Base-by-base conservation (phyloP, 2,113 vertebrate genomes). In the Rhea americana region DNA sequence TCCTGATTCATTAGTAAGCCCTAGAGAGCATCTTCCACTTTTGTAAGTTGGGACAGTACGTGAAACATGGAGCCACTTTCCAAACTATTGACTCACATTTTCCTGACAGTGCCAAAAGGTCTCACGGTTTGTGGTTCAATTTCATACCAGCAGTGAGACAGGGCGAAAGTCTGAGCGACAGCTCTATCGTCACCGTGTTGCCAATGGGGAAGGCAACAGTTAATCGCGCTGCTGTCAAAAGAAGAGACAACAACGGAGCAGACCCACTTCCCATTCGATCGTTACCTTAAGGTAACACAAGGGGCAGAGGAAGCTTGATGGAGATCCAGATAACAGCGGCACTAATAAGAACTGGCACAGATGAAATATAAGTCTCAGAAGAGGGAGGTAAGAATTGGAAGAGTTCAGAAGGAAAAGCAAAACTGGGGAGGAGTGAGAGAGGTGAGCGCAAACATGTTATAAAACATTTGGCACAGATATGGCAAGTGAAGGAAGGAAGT, bases 181-280 rank as follows among this genome's bases (percentile, higher is more conserved):
- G 84, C 88, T 89, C 91, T 70, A 73, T 91, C 81, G 73, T 37
- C 91, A 35, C 9, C 32, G 32, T 67, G 79, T 0, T 2, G 75
- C 87, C 95, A 94, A 85, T 82, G 50, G 50, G 53, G 24, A 75
- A 51, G 35, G 88, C 28, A 12, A 56, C 73, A 73, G 90, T 94
- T 96, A 75, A 89, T 90, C 93, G 92, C 84, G 74, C 47, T 4
- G 39, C 41, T 94, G 79, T 70, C 90, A 81, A 95, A 93, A 94
- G 86, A 53, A 79, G 77, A 85, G 84, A 75, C 74, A 94, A 91
- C 62, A 70, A 79, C 92, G 79, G 78, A 85, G 30, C 62, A 91
- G 43, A 74, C 56, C 47, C 39, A 39, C 45, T 91, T 91, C 92
- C 85, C 86, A 89, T 82, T 83, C 78, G 72, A 90, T 87, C 86